A percentile compares a stretch with the other conserved stretches of the same genome.
Conservation (phyloP, 2,888 invertebrate species). For the Fragum whitleyi region DNA sequence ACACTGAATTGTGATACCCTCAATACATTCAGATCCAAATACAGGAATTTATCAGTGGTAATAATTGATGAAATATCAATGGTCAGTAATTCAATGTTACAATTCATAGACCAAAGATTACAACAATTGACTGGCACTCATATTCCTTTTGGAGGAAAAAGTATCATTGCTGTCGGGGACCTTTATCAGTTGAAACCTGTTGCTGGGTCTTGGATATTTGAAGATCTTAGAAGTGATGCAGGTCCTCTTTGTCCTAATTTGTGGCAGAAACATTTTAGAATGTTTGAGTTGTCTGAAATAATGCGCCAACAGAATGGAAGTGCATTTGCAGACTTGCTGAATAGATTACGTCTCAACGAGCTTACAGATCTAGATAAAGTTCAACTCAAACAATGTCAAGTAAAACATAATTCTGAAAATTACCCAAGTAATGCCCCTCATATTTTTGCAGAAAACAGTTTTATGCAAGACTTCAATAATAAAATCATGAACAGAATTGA, state of each 20-base stretch:
- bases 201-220: constrained; percentile 8
- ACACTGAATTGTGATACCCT: too few species aligned
- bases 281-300: constrained; percentile 18
- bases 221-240: constrained; percentile 6
- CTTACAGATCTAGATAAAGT: background rate
- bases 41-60: too few species aligned
- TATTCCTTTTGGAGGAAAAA: constrained; percentile 2
- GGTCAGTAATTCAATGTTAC: background rate
- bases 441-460: too few species aligned
- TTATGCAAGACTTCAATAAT: background rate
- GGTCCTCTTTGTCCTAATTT: background rate
- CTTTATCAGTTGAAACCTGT: constrained; percentile 2
- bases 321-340: background rate
- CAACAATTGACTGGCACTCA: background rate
- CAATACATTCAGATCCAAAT: too few species aligned
- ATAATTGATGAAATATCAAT: constrained; percentile 1
- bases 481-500: constrained; percentile 14
- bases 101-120: constrained; percentile 9
- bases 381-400: constrained; percentile 1
- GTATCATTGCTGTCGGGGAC: constrained; percentile 6
- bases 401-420: background rate
- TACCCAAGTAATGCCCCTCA: background rate
- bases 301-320: constrained; percentile 5
- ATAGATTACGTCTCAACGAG: background rate
- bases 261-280: constrained; percentile 42